These are phyloP conservation scores for Octodon degus DNA, from an alignment of 2,113 vertebrate species.

Conservation along the genomic window DNA sequence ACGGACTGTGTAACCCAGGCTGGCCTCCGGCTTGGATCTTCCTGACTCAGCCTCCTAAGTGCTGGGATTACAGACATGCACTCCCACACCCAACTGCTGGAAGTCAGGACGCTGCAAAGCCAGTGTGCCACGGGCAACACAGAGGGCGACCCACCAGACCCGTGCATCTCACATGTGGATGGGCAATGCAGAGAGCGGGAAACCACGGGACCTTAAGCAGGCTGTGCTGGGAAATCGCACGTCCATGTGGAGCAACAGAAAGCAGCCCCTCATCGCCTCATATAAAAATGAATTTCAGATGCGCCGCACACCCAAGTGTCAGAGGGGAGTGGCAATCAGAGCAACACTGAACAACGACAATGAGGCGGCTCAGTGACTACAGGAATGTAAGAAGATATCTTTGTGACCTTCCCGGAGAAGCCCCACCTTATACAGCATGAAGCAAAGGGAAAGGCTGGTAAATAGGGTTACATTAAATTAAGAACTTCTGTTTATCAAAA, in stretches of 20 bases:
- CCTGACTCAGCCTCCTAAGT: no score
- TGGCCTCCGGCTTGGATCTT: no score
- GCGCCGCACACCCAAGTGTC: background rate
- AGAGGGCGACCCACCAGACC: background rate
- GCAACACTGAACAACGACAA: background rate
- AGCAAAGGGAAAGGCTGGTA: background rate
- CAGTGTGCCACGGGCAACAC: background rate
- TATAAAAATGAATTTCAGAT: background rate
- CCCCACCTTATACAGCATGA: background rate
- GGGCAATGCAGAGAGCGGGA: background rate
- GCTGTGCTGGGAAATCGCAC: background rate
- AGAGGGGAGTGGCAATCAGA: background rate
- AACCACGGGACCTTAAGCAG: background rate
- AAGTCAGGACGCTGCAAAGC: background rate
- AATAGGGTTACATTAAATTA: background rate
- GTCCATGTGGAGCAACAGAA: background rate
- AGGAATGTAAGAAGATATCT: background rate
- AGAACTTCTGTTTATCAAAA: background rate
- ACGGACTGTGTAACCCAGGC: no score
- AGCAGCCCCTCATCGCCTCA: background rate
- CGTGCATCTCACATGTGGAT: background rate
- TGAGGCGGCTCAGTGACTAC: background rate
- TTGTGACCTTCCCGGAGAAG: background rate
- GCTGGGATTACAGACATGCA: no score
- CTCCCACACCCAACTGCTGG: background rate